Evolutionary conservation across 1,140 invertebrate genomes (phyloP).

Genomic region (Camponotus vicinus): DNA sequence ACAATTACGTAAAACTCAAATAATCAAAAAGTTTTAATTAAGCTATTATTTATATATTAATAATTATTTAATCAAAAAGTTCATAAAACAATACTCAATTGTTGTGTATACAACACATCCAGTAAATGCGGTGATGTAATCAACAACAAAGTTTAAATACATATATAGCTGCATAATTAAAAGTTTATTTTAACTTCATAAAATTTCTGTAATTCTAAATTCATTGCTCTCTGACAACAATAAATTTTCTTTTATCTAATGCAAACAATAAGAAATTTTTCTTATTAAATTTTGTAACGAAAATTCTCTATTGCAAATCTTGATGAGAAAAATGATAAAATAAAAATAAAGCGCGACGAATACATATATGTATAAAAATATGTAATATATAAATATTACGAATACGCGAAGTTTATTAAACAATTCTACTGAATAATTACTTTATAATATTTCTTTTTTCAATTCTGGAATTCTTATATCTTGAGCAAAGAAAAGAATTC

Average conservation of each 20-base stretch:
- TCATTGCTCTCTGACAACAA: background rate
- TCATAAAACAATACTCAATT: background rate
- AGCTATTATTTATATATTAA: background rate
- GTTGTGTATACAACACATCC: background rate
- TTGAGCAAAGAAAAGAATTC: background rate
- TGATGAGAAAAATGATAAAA: background rate
- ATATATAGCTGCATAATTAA: background rate
- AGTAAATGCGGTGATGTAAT: background rate
- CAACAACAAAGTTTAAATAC: background rate
- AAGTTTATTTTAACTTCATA: background rate
- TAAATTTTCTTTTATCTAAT: background rate
- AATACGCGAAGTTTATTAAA: background rate
- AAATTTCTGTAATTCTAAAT: background rate
- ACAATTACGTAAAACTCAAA: background rate
- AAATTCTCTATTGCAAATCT: background rate
- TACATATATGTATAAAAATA: background rate
- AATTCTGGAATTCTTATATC: background rate
- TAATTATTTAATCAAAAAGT: background rate
- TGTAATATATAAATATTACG: background rate
- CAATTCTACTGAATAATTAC: background rate
- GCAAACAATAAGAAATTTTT: background rate
- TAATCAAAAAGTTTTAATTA: background rate
- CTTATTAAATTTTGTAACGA: background rate
- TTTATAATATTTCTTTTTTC: conserved; percentile 2
- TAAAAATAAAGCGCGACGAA: background rate